A percentile compares a stretch with the other conserved stretches of the same genome.
phyloP scores from a whole-genome alignment of 2,888 invertebrate species.

The Abrostola triplasia region DNA sequence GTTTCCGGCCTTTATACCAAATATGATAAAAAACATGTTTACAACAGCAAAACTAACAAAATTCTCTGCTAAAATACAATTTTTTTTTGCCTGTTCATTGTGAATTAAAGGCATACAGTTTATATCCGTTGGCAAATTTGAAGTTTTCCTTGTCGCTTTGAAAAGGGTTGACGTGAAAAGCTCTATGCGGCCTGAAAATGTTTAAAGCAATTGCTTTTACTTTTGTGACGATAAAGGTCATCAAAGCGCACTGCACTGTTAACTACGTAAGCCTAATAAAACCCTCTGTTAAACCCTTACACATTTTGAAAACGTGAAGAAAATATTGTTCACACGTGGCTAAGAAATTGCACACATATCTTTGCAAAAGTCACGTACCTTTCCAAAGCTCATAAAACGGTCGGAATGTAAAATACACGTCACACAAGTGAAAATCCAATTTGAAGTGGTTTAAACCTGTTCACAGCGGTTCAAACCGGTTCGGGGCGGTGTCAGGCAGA shows the following conservation, averaged over 20 bases:
- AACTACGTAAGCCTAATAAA: no score
- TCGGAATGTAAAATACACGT: slow-evolving; percentile 32
- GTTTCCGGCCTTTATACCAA: no score
- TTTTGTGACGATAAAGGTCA: no score
- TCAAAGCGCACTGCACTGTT: no score
- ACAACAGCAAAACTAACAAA: no score
- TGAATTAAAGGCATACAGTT: no score
- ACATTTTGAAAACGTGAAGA: not conserved
- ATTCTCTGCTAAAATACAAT: no score
- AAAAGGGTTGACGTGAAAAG: slow-evolving; percentile 37
- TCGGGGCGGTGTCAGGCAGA: slow-evolving; percentile 10
- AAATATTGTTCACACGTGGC: not conserved
- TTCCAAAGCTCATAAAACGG: slow-evolving; percentile 16
- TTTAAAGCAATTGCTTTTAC: no score
- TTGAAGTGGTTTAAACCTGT: slow-evolving; percentile 43
- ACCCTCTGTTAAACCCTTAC: not conserved
- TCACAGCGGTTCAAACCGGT: slow-evolving; percentile 16
- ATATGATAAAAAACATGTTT: no score
- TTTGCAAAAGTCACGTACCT: not conserved
- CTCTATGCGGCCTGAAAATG: not conserved
- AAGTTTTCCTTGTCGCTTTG: slow-evolving; percentile 7
- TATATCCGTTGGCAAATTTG: not conserved
- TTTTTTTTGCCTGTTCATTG: no score
- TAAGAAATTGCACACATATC: not conserved
- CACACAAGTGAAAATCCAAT: slow-evolving; percentile 46